Percentiles rank a stretch among this genome's conserved stretches.
Evolutionary conservation across 2,888 invertebrate species (phyloP).

Genomic region (Callosobruchus maculatus): DNA sequence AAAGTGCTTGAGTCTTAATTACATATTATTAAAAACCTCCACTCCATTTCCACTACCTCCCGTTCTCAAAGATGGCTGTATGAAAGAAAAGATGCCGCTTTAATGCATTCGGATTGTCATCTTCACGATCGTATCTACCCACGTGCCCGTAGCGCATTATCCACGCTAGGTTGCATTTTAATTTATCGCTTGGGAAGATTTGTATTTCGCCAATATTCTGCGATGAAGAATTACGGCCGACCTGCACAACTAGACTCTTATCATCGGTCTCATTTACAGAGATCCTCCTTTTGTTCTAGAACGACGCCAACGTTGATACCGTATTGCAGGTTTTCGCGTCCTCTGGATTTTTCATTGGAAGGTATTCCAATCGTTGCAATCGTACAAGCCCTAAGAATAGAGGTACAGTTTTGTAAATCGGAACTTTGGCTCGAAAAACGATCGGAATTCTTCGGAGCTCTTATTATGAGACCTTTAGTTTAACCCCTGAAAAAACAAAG

Average conservation of each 20-base stretch:
- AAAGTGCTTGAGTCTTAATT: no score
- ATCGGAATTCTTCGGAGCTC: no score
- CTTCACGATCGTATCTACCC: conserved; percentile 23
- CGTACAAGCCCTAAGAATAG: neutral
- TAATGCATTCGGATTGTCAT: conserved; percentile 38
- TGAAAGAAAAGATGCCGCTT: conserved; percentile 31
- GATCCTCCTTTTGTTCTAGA: neutral
- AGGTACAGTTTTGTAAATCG: neutral
- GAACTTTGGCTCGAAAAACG: neutral
- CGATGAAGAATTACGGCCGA: neutral
- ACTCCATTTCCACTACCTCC: neutral
- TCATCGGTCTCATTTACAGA: neutral
- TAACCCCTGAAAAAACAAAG: no score
- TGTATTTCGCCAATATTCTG: conserved; percentile 9
- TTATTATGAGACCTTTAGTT: no score
- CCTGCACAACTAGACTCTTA: neutral
- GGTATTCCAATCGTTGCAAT: neutral
- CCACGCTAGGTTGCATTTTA: conserved; percentile 44
- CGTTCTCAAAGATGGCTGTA: neutral
- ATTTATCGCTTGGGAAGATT: conserved; percentile 40
- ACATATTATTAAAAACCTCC: neutral
- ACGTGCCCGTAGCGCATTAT: conserved; percentile 39
- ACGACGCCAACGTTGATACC: neutral
- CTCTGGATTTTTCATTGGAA: neutral
- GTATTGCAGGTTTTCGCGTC: neutral